Base-by-base conservation (phyloP, 2,113 vertebrate genomes). In the Plectropomus leopardus region DNA sequence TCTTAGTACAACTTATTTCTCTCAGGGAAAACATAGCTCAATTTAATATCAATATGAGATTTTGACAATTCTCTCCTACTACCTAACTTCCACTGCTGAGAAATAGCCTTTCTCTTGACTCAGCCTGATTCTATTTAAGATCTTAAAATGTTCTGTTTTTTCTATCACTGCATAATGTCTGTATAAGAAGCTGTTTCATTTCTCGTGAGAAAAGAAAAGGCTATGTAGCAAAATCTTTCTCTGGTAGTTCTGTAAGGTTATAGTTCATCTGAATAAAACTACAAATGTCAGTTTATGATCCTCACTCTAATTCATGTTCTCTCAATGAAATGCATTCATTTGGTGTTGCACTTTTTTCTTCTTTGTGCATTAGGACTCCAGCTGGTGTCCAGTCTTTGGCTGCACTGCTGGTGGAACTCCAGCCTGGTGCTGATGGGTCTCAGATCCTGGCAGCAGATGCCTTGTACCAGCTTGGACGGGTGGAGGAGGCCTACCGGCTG, bases 341-440 rank as follows among this genome's bases (percentile, higher is more conserved):
- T 23, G 32, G 10, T 53, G 54, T 23, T 51, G 17, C 4, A 51
- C 4, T 4, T 59, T 55, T 44, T 13, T 10, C 19, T 16, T 1
- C 16, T 61, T 26, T 80, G 0, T 71, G 13, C 3, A 0, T 67
- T 30, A 99, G 97, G 76, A 94, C 95, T 19, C 92, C 96, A 17
- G 91, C 83, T 0, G 97, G 97, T 1, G 97, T 98, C 61, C 95
- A 97, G 78, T 95, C 95, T 53, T 92, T 99, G 84, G 96, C 97
- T 59, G 80, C 61, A 7, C 93, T 99, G 34, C 86, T 99, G 50
- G 93, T 94, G 84, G 96, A 98, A 87, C 94, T 99, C 84, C 97
- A 97, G 48, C 3, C 92, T 0, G 86, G 91, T 1, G 91, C 94
- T 0, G 96, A 97, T 70, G 82, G 79, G 0, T 93, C 96, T 0